Percentiles rank a stretch among this genome's conserved stretches.
These are phyloP conservation scores for Mesaphorura yosii DNA, from an alignment of 1,140 invertebrate species.

Conservation along the genomic window DNA sequence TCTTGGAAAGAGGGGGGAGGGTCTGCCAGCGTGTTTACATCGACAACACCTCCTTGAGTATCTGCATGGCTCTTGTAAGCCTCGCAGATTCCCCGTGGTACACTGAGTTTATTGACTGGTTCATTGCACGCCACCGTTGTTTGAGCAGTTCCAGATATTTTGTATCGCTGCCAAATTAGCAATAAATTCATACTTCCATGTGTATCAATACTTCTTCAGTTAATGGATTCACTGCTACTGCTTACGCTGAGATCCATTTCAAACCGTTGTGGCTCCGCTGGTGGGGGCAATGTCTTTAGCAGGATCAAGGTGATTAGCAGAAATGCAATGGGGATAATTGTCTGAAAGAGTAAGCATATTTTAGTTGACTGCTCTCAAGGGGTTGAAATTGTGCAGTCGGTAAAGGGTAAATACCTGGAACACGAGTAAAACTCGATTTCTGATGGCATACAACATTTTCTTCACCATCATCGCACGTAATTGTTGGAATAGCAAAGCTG, in stretches of 20 bases:
- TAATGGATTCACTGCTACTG: background rate
- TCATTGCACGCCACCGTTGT: constrained; percentile 2
- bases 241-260: background rate
- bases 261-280: background rate
- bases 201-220: too few species aligned
- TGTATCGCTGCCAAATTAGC: background rate
- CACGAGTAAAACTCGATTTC: constrained; percentile 33
- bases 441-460: constrained; percentile 33
- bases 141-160: background rate
- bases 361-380: background rate
- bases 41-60: background rate
- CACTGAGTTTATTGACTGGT: too few species aligned
- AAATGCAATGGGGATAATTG: constrained; percentile 24
- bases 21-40: too few species aligned
- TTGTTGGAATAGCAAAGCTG: constrained; percentile 30
- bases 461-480: constrained; percentile 37
- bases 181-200: too few species aligned
- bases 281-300: constrained; percentile 22
- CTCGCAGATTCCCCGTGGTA: background rate
- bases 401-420: constrained; percentile 23
- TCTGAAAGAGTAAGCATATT: constrained; percentile 10
- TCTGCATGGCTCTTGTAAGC: background rate
- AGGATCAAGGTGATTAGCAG: constrained; percentile 25
- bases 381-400: background rate
- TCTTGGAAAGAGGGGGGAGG: too few species aligned